Evolutionary conservation across 2,888 invertebrate species (phyloP), one percentile per base, ranked within the genome.

Genomic region (Drosophila koepferae): DNA sequence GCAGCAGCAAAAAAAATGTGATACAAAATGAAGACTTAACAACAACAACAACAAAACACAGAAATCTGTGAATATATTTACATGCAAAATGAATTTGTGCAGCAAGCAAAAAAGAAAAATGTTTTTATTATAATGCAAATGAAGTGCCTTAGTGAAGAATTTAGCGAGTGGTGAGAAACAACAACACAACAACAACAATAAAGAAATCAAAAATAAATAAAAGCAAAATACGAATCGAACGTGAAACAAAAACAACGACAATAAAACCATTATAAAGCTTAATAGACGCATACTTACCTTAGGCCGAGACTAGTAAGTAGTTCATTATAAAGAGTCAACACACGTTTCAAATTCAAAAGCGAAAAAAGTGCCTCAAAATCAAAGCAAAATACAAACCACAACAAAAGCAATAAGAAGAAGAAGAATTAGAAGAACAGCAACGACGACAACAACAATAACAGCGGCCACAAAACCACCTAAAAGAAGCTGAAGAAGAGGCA

Each of bases 61-160:
- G 16, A 63, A 38, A 51, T 61, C 65, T 74, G 51, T 59, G 44
- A 63, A 70, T 69, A 63, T 60, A 61, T 65, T 68, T 62, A 76
- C 68, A 76, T 73, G 72, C 68, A 51, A 78, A 82, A 82, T 80
- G 67, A 82, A 72, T 72, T 74, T 68, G 64, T 73, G 74, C 63
- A 59, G 54, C 66, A 49, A 63, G 43, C 60, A 62, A 61, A 18
- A 43, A 43, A 12, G 4, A 65, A 71, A 70, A 65, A 63, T 69
- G 63, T 63, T 73, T 77, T 85, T 77, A 77, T 71, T 80, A 71
- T 77, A 76, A 91, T 89, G 82, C 87, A 91, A 89, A 91, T 89
- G 62, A 77, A 74, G 76, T 79, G 74, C 69, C 67, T 84, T 74
- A 70, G 72, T 78, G 60, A 72, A 74, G 73, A 81, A 77, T 70